Base-by-base conservation (phyloP, 2,888 invertebrate species). In the Xiphydria camelus region DNA sequence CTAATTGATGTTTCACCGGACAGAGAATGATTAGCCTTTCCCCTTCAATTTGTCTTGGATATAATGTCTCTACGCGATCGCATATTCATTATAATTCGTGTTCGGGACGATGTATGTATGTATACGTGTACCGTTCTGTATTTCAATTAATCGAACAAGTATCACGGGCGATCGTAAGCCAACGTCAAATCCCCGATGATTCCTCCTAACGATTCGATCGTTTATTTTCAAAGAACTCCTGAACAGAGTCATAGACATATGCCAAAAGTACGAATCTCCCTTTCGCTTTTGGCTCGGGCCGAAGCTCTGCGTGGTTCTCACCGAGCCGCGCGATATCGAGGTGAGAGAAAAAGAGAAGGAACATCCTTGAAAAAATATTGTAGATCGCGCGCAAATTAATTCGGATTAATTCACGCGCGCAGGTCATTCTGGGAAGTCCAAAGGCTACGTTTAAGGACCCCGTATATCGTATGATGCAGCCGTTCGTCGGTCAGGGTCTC, bases 211-310 rank as follows among this genome's bases (percentile, higher is more conserved):
- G 6, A 5, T 14, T 29, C 9, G 9, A 12, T n/a, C 15, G n/a
- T 12, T 25, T n/a, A 23, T 5, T 17, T 41, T 18, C 4, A 15
- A 15, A 61, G 59, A 61, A 20, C 47, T 43, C 4, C 34, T 61
- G 33, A 37, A 54, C 4, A 45, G 34, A 23, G 31, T 61, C 4
- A 29, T 33, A 10, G 43, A 52, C 17, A 19, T 55, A 9, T 44
- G 46, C 19, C 25, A 20, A 2, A 32, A 38, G 25, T 51, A 58
- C 38, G 49, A 55, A 14, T 41, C 58, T 14, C 53, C 54, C 1
- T 50, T 51, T 36, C 58, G 61, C 6, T 29, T 61, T 9, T 61
- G 61, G 61, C 39, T 61, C 23, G 61, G 61, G 22, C 55, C 59
- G 18, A 57, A 54, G 41, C 45, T 58, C n/a, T 47, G 54, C n/a